Base-by-base conservation (phyloP, 2,888 invertebrate genomes). In the Troglohyphantes excavatus region DNA sequence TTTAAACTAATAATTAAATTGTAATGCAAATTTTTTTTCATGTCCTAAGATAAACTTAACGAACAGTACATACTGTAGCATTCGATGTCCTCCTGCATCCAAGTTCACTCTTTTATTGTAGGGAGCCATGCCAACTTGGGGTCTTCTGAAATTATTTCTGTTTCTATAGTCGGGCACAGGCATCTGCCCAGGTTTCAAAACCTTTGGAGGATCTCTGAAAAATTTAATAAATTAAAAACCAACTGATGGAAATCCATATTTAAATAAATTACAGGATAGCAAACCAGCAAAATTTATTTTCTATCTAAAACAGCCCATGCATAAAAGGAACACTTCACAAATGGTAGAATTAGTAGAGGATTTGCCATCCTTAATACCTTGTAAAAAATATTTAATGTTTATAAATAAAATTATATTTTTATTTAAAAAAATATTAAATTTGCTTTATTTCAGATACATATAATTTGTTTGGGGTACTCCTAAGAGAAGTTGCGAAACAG, bases 151-250 rank as follows among this genome's bases (percentile, higher is more conserved):
- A 93, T 95, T 95, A 19, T 91, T 91, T 53, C 72, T 39, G 70
- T 92, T 92, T 29, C 95, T 94, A 29, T 59, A 87, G 19, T 91
- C 91, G 17, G 79, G 53, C 3, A 90, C 91, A 65, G 93, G 93
- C 90, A 96, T 95, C 93, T 97, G 96, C 53, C 95, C 96, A 0
- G 97, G 97, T 93, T 97, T 97, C 83, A 98, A 94, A 9, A 97
- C 96, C 91, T 95, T 94, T 0, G 95, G 95, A 1, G 98, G 97
- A 92, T 96, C 96, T 85, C 95, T 94, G 61, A 73, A 76, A 43
- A 23, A 61, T 65, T 19, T 19, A 75, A 39, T 79, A 19, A 2
- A 26, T 27, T 11, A 33, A 76, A 43, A 43, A 19, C 23, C 19
- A 75, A 17, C 0, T 17, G 2, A 70, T 59, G 46, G 19, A 68